A percentile compares a stretch with the other conserved stretches of the same genome.
Conservation (phyloP, 2,113 vertebrate species). For the Enhydra lutris region DNA sequence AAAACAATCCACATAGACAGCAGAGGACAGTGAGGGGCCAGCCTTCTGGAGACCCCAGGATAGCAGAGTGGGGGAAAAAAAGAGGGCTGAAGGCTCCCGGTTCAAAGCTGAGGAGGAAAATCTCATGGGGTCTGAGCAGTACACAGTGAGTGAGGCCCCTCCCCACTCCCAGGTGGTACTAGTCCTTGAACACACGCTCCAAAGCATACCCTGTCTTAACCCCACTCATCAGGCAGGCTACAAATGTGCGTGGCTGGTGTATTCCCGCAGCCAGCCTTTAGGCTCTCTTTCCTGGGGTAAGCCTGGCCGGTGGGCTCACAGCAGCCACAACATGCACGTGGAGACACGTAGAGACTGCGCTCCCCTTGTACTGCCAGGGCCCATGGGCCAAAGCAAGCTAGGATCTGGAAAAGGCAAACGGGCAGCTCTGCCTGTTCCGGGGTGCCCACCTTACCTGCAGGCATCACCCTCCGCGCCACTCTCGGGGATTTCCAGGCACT, state of each 20-base stretch:
- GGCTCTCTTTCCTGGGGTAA: neutral
- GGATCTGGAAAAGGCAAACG: accelerated
- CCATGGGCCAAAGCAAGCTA: neutral
- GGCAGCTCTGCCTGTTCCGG: neutral
- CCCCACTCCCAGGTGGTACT: accelerated
- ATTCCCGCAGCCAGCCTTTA: neutral
- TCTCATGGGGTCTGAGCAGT: accelerated
- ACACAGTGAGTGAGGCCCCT: too few species aligned
- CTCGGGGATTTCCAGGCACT: constrained; percentile 87
- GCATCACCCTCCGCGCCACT: constrained; percentile 78
- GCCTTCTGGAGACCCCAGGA: neutral
- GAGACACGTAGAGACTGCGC: accelerated
- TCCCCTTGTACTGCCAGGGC: accelerated
- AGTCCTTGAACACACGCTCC: neutral
- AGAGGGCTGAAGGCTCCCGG: neutral
- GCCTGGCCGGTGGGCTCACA: neutral
- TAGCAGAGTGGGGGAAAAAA: neutral
- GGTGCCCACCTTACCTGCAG: constrained; percentile 86
- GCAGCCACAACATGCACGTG: neutral
- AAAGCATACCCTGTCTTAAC: accelerated
- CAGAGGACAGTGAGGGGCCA: neutral
- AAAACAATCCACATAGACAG: neutral
- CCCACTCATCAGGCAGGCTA: accelerated
- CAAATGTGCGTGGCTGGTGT: accelerated
- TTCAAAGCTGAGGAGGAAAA: neutral